Base-by-base conservation (phyloP, 1,140 invertebrate species). In the Drosophila kepulauana region DNA sequence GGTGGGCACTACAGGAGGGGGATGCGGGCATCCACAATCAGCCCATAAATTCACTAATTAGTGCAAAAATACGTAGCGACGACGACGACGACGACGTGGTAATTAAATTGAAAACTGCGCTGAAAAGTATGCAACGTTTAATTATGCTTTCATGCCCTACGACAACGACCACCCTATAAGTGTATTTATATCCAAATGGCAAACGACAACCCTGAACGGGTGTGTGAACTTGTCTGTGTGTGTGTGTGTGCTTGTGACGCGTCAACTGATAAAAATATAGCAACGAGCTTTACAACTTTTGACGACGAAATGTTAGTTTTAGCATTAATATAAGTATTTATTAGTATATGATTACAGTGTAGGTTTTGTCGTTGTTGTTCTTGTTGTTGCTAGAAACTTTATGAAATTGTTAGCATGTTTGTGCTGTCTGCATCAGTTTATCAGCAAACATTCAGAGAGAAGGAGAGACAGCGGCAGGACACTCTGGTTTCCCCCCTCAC, bases 391-490 rank as follows among this genome's bases (percentile, higher is more conserved):
- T 71, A 65, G 43, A 64, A 86, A 82, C 79, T 82, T 88, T 86
- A 88, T 86, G 65, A 86, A 86, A 88, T 86, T 86, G 82, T 88
- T 86, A 65, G 80, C 78, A 79, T 87, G 77, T 87, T 79, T 82
- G 69, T 51, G 46, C 65, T 45, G 75, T 51, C 72, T 68, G 69
- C 72, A 69, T 49, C 58, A 67, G 77, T 82, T 82, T 80, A 87
- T 82, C 84, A 82, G 76, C 74, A 78, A 81, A 49, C 56, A 49
- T 52, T 63, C 43, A 58, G 45, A 16, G 10, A 48, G 13, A 38
- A 41, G n/a, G 13, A 52, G 35, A 33, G 30, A 33, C 30, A 48
- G 45, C 16, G 5, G 45, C 35, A 45, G 43, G 58, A 5, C 51
- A 70, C 65, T 62, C 54, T 61, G 45, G 33, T 76, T 45, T 43